Evolutionary conservation across 2,888 invertebrate species (phyloP).

Genomic region (Phytoseiulus persimilis): DNA sequence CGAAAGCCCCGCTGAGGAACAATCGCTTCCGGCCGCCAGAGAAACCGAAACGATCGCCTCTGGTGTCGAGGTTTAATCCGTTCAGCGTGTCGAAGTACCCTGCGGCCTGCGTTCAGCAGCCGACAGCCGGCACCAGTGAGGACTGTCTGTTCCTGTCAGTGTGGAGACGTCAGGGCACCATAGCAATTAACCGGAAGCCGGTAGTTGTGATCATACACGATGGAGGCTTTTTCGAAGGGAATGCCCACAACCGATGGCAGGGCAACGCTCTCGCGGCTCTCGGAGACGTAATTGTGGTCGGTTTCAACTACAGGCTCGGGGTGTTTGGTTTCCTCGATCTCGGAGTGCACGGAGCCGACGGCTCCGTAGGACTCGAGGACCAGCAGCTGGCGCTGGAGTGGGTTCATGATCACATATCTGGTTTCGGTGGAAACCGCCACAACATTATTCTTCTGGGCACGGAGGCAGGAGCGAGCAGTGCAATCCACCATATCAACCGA

Average conservation of each 20-base stretch:
- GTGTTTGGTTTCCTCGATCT: conserved; percentile 25
- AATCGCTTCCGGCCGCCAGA: conserved; percentile 22
- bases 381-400: background rate
- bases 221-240: background rate
- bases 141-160: conserved; percentile 17
- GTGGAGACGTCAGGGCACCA: conserved; percentile 10
- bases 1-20: background rate
- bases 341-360: conserved; percentile 14
- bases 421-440: background rate
- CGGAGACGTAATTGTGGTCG: conserved; percentile 14
- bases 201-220: conserved; percentile 7
- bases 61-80: background rate
- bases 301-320: conserved; percentile 26
- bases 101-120: background rate
- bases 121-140: background rate
- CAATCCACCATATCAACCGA: background rate
- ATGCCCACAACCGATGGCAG: background rate
- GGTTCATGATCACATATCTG: conserved; percentile 9
- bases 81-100: background rate
- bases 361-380: conserved; percentile 10
- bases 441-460: background rate
- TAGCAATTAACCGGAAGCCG: conserved; percentile 7
- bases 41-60: background rate
- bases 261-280: conserved; percentile 14
- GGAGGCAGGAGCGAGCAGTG: background rate